Evolutionary conservation across 2,888 invertebrate species (phyloP).

Genomic region (Eledone cirrhosa): DNA sequence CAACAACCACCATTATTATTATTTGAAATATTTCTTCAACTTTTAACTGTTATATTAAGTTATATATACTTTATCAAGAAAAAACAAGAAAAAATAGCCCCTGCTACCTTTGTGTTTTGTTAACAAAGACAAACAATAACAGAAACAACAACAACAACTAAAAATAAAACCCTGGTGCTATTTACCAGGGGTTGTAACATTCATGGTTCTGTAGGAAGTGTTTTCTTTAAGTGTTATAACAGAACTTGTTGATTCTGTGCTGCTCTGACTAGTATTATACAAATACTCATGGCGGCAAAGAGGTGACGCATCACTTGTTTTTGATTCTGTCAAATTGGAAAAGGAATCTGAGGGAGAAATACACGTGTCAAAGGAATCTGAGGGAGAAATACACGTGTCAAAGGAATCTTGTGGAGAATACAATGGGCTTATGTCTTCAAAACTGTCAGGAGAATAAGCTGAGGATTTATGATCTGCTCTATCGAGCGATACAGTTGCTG

Average conservation of each 20-base stretch:
- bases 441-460: background rate
- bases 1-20: no score
- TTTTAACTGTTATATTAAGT: no score
- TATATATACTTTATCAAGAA: no score
- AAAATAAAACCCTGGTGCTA: no score
- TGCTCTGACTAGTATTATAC: slow-evolving; percentile 15
- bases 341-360: slow-evolving; percentile 30
- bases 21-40: no score
- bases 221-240: background rate
- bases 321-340: background rate
- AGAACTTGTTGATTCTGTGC: slow-evolving; percentile 14
- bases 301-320: background rate
- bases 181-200: background rate
- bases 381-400: slow-evolving; percentile 36
- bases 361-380: slow-evolving; percentile 38
- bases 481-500: background rate
- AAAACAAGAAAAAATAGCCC: no score
- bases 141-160: no score
- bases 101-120: no score
- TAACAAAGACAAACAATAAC: no score
- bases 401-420: background rate
- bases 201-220: slow-evolving; percentile 10
- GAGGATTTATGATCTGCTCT: background rate
- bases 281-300: slow-evolving; percentile 12
- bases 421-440: background rate